phyloP scores from a whole-genome alignment of 2,113 vertebrate species.

The Cephalopterus ornatus region DNA sequence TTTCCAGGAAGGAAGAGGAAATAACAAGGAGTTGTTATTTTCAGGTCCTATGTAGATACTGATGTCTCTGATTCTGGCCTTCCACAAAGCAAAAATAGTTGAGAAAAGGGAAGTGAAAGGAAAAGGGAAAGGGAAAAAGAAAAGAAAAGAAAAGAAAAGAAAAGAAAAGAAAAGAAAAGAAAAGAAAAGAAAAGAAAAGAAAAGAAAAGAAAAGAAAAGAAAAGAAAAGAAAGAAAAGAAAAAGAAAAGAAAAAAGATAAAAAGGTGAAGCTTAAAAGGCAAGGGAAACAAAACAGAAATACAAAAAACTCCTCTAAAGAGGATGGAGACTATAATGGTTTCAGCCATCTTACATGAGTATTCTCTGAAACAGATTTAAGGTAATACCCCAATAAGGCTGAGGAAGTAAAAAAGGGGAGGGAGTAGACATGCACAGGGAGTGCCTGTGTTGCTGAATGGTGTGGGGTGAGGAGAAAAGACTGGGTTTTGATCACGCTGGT shows the following conservation, averaged over 20 bases:
- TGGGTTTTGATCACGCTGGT: background rate
- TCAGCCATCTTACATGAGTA: background rate
- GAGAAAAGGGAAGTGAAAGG: background rate
- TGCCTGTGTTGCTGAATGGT: background rate
- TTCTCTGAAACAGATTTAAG: background rate
- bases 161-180: no score
- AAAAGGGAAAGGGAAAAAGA: no score
- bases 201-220: no score
- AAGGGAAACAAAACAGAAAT: background rate
- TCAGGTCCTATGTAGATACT: background rate
- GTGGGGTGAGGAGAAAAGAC: background rate
- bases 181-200: no score
- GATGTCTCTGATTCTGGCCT: background rate
- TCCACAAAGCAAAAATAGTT: background rate
- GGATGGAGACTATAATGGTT: background rate
- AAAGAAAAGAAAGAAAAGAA: no score
- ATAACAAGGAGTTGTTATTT: background rate
- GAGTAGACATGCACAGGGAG: background rate
- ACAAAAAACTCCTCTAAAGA: background rate
- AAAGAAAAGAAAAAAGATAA: no score
- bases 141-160: no score
- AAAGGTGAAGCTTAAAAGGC: background rate
- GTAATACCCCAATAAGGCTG: background rate
- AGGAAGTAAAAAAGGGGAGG: background rate
- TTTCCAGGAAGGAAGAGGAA: conserved; percentile 4